These are phyloP conservation scores for Turritopsis rubra DNA, from an alignment of 30 jellyfish, hydroid and myxozoan genomes.

Conservation along the genomic window DNA sequence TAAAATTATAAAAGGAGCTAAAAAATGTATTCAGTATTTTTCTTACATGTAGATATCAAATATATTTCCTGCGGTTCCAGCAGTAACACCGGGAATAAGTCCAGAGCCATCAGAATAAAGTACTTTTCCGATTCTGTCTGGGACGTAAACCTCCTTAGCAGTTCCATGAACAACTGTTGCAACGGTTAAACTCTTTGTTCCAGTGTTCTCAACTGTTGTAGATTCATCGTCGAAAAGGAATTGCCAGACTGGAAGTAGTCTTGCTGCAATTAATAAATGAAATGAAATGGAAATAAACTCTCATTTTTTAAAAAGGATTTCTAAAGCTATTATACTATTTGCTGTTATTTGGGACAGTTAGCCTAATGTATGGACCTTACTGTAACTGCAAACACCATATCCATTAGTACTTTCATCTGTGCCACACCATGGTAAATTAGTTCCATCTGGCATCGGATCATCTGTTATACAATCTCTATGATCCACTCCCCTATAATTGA, in stretches of 20 bases:
- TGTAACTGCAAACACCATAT: neutral
- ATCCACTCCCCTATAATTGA: neutral
- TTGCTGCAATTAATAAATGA: neutral
- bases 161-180: neutral
- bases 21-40: neutral
- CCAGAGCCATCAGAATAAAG: neutral
- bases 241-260: neutral
- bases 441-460: neutral
- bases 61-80: neutral
- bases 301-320: too few relatives aligned
- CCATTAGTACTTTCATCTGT: neutral
- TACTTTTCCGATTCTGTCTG: neutral
- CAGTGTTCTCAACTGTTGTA: neutral
- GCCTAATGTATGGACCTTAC: too few relatives aligned
- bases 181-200: neutral
- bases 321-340: too few relatives aligned
- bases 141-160: neutral
- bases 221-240: neutral
- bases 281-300: neutral
- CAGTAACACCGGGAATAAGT: neutral
- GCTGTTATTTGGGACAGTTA: too few relatives aligned
- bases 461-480: neutral
- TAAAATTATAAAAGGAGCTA: neutral
- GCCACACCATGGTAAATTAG: neutral
- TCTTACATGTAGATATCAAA: neutral